Evolutionary conservation across 2,888 invertebrate genomes (phyloP), one percentile per base, ranked within the genome.

Genomic region (Hydrotaea cyrtoneurina): DNA sequence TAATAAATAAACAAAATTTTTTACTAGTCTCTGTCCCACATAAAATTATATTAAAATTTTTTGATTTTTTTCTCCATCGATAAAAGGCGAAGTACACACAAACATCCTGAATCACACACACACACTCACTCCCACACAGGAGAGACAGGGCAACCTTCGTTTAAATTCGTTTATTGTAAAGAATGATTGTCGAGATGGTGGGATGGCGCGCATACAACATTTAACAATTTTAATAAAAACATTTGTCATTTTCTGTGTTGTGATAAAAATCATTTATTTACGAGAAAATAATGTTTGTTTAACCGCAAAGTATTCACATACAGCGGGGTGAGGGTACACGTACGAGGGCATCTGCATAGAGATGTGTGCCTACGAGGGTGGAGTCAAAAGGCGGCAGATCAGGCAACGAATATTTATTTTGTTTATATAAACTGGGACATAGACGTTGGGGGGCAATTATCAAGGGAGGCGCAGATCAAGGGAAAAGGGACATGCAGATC

Each of bases 221-320:
- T 69, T 26, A 4, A 62, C 8, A 64, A 50, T 46, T 46, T 74
- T 85, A 85, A 85, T 85, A 85, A 85, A 85, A 82, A 79, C 85
- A 82, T 85, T 85, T 85, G 76, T 85, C 85, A 82, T 79, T 77
- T 85, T 15, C 36, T 46, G 31, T 50, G 19, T 43, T 46, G n/a
- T 57, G 85, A 85, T 85, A 79, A 73, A 76, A 73, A 82, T 79
- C 79, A 73, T 73, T 85, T 85, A 82, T 85, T 85, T 79, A 82
- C 76, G 53, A 85, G 69, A 77, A 78, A 79, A 79, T 82, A 46
- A 79, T 79, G 57, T 79, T 82, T 62, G 71, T 80, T 82, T 82
- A 85, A 85, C 85, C 85, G 76, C 85, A 85, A 85, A 82, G 62
- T 77, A 69, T 11, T 21, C 53, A 19, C 17, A 53, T 17, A 19